phyloP scores from a whole-genome alignment of 2,888 invertebrate species.

The Empis livida region DNA sequence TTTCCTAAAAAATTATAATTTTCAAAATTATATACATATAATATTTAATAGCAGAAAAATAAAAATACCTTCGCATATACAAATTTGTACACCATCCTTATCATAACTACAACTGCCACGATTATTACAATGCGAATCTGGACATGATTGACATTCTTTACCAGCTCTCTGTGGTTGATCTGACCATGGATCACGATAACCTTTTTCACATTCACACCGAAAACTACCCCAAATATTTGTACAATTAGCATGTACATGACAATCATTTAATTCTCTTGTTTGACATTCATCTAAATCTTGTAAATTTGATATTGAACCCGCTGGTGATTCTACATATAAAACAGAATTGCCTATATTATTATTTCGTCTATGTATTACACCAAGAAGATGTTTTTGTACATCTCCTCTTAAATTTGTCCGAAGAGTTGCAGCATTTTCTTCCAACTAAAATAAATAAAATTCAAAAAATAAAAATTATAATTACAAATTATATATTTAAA shows the following conservation, averaged over 20 bases:
- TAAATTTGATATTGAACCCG: constrained; percentile 63
- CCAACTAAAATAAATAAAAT: constrained; percentile 39
- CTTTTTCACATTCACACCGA: constrained; percentile 55
- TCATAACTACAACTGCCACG: constrained; percentile 71
- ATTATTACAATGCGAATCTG: constrained; percentile 66
- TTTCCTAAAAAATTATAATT: constrained; percentile 10
- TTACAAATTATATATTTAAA: not conserved
- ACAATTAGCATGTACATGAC: constrained; percentile 64
- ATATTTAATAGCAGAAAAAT: no score
- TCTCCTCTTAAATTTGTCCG: constrained; percentile 56
- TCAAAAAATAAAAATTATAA: not conserved
- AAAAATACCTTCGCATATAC: constrained; percentile 59
- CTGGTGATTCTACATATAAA: constrained; percentile 69
- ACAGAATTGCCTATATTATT: constrained; percentile 83
- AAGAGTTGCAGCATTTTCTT: constrained; percentile 60
- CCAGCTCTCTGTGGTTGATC: constrained; percentile 56
- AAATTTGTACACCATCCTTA: constrained; percentile 40
- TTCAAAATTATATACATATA: no score
- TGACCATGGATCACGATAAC: constrained; percentile 61
- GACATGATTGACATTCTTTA: constrained; percentile 64
- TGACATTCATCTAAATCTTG: constrained; percentile 79
- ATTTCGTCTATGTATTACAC: constrained; percentile 66
- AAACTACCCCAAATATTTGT: constrained; percentile 69
- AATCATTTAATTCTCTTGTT: constrained; percentile 70
- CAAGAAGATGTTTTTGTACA: constrained; percentile 70